phyloP scores from a whole-genome alignment of 1,140 invertebrate species.

The Latrodectus geometricus region DNA sequence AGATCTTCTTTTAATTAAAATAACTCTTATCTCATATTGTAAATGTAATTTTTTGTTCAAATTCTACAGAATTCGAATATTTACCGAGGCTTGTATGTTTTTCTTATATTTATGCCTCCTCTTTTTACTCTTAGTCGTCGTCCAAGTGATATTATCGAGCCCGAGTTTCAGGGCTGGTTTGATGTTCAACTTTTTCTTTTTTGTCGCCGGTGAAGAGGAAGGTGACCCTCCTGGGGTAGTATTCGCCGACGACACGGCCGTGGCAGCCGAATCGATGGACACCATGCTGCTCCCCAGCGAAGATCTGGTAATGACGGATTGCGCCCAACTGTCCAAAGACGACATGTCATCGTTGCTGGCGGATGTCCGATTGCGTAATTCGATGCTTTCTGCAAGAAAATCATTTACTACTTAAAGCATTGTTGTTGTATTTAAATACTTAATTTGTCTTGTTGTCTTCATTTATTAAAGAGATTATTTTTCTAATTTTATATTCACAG shows the following conservation, averaged over 20 bases:
- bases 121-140: conserved; percentile 22
- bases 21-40: too few species aligned
- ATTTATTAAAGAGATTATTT: too few species aligned
- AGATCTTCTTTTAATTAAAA: too few species aligned
- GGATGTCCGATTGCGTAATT: conserved; percentile 3
- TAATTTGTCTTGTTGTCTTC: too few species aligned
- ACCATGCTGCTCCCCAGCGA: conserved; percentile 28
- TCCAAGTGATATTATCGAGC: conserved; percentile 51
- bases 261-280: conserved; percentile 39
- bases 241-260: conserved; percentile 33
- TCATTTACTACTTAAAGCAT: too few species aligned
- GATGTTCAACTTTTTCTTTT: conserved; percentile 44
- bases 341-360: conserved; percentile 50
- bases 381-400: conserved; percentile 11
- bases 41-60: too few species aligned
- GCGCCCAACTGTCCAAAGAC: conserved; percentile 51
- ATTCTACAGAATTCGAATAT: too few species aligned
- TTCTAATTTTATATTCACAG: too few species aligned
- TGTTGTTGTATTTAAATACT: too few species aligned
- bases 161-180: conserved; percentile 47
- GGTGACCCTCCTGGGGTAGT: conserved; percentile 42
- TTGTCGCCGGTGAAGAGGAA: not conserved
- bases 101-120: conserved; percentile 50
- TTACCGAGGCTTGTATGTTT: conserved; percentile 53
- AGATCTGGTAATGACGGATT: conserved; percentile 24